Evolutionary conservation across 2,113 vertebrate genomes (phyloP).

Genomic region (Jacana jacana): DNA sequence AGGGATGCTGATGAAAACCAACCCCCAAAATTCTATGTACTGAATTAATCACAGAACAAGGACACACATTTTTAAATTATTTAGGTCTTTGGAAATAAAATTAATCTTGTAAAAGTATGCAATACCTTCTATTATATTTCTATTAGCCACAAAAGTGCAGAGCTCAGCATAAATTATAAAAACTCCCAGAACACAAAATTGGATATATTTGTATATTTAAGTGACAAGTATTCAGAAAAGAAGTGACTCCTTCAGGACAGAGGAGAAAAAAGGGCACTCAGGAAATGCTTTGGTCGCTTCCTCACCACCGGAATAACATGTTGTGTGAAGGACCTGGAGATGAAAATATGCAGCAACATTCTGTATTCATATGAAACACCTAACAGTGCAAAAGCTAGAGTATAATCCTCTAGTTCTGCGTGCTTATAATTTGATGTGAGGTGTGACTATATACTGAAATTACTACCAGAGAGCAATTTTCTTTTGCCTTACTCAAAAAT

Average conservation of each 20-base stretch:
- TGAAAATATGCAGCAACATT: not conserved
- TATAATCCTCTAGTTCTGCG: not conserved
- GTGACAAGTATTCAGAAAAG: not conserved
- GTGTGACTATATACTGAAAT: not conserved
- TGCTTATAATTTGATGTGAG: not conserved
- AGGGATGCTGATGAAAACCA: not conserved
- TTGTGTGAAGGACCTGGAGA: not conserved
- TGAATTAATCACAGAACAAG: conserved; percentile 17
- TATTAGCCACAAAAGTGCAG: conserved; percentile 45
- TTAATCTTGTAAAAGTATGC: conserved; percentile 5
- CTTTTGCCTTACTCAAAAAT: not conserved
- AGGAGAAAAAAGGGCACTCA: not conserved
- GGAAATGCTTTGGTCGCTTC: not conserved
- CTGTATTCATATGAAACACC: not conserved
- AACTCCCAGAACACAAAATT: not conserved
- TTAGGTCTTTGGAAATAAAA: not conserved
- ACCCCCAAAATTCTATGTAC: not conserved
- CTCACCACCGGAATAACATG: not conserved
- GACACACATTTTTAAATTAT: not conserved
- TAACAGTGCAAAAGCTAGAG: not conserved
- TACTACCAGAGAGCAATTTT: not conserved
- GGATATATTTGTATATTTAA: not conserved
- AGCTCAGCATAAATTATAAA: conserved; percentile 35
- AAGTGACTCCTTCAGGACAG: not conserved
- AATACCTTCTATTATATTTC: conserved; percentile 29